Base-by-base conservation (phyloP, 2,797 vertebrate genomes). In the Sebastes miniatus region DNA sequence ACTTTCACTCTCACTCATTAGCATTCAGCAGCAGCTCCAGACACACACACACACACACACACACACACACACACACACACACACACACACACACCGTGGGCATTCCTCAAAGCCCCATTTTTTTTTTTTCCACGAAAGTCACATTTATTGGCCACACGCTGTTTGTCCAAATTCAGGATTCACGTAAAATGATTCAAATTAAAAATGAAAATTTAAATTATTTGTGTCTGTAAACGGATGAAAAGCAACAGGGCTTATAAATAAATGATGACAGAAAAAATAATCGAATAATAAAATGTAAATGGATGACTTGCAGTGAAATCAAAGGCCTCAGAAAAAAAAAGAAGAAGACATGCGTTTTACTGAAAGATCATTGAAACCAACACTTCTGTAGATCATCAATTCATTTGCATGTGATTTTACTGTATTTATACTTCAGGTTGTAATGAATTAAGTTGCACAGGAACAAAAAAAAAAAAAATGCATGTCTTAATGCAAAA, bases 1-100 rank as follows among this genome's bases (percentile, higher is more conserved):
- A 70, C 87, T 92, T 93, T 87, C 89, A 77, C 82, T 39, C 12
- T 39, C 36, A 70, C 91, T 95, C 90, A 94, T 95, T 93, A 94
- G 87, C 91, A 96, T 95, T 93, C 92, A 88, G 79, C 82, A 72
- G 80, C 87, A 58, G 70, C 74, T 79, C 82, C 84, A 83, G 76
- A 78, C 58, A 79, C 29, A 43, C 39, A 43, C 39, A 43, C 14
- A 43, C 39, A 43, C 39, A 50, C 47, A 50, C 18, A 52, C 47
- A 50, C 36, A 50, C 47, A 50, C 47, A 43, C 14, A 43, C 39
- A 43, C 39, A 50, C 47, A 50, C 18, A 52, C 47, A 50, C 36
- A 50, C 47, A 50, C 47, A 86, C 63, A 87, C 85, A 62, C 64
- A 34, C 47, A 66, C 90, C 58, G 79, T 84, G 91, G 90, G 87